phyloP scores from a whole-genome alignment of 2,888 invertebrate genomes.

The Acrobeloides nanus region DNA sequence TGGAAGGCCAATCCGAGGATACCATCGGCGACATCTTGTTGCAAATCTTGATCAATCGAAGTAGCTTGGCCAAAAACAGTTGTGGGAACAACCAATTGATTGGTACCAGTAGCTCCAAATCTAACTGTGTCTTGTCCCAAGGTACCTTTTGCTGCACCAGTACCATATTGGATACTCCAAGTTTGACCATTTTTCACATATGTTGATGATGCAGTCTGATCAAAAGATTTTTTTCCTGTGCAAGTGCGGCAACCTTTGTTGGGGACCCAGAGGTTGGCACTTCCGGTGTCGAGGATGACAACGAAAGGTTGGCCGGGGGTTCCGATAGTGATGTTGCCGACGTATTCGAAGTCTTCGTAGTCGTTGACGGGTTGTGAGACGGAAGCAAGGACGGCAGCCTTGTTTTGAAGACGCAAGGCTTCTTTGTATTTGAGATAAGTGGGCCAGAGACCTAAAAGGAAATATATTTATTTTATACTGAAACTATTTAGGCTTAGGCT shows the following conservation, averaged over 20 bases:
- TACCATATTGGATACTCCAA: conserved; percentile 57
- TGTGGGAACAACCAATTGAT: conserved; percentile 15
- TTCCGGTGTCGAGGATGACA: too few relatives aligned
- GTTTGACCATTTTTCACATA: conserved; percentile 58
- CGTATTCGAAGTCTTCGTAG: too few relatives aligned
- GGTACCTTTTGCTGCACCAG: conserved; percentile 56
- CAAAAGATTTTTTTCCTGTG: conserved; percentile 72
- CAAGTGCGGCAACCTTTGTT: too few relatives aligned
- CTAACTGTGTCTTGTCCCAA: too few relatives aligned
- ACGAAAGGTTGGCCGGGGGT: conserved; percentile 57
- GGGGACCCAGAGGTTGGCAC: conserved; percentile 99
- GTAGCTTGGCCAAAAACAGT: conserved; percentile 20
- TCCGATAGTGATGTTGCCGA: too few relatives aligned
- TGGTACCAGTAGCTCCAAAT: conserved; percentile 40
- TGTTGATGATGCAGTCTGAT: conserved; percentile 71
- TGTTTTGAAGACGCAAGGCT: conserved; percentile 4
- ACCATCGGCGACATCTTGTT: conserved; percentile 30
- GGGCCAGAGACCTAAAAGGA: conserved; percentile 9
- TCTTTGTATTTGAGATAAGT: conserved; percentile 13
- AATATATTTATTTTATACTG: not conserved
- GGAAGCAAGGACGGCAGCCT: conserved; percentile 1
- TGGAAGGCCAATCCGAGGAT: too few relatives aligned
- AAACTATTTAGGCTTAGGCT: too few relatives aligned
- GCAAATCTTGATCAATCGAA: conserved; percentile 6
- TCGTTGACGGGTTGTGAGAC: conserved; percentile 14